These are phyloP conservation scores for Tineola bisselliella DNA, from an alignment of 2,888 invertebrate species.

Conservation along the genomic window DNA sequence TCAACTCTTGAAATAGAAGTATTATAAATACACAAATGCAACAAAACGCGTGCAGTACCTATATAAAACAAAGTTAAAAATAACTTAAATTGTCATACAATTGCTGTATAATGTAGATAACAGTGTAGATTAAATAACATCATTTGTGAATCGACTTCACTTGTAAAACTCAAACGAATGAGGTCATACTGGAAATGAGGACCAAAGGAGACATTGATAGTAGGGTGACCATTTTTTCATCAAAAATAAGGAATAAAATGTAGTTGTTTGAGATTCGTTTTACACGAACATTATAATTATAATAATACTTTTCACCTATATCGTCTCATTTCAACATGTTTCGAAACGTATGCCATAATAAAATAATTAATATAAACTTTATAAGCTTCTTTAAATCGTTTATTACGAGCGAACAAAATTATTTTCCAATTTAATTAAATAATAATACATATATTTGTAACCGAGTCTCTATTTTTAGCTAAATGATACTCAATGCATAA, in stretches of 20 bases:
- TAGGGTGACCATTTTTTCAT: not conserved
- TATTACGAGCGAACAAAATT: no score
- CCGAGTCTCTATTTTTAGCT: not conserved
- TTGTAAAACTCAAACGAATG: not conserved
- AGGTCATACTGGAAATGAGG: conserved; percentile 9
- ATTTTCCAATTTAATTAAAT: not conserved
- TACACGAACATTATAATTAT: no score
- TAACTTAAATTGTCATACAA: not conserved
- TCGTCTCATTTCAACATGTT: no score
- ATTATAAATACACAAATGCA: no score
- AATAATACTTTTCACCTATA: no score
- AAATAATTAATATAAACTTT: no score
- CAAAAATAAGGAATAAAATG: not conserved
- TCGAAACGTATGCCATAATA: no score
- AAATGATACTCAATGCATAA: not conserved
- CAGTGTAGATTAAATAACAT: not conserved
- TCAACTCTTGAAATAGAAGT: no score
- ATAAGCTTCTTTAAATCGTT: no score
- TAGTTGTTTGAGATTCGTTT: no score
- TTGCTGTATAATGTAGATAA: not conserved
- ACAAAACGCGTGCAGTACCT: no score
- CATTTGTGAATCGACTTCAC: not conserved
- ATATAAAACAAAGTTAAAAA: no score
- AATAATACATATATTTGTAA: not conserved
- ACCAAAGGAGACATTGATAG: not conserved